Percentiles rank a stretch among this genome's conserved stretches.
These are phyloP conservation scores for Sympetrum striolatum DNA, from an alignment of 2,888 invertebrate genomes.

Conservation along the genomic window DNA sequence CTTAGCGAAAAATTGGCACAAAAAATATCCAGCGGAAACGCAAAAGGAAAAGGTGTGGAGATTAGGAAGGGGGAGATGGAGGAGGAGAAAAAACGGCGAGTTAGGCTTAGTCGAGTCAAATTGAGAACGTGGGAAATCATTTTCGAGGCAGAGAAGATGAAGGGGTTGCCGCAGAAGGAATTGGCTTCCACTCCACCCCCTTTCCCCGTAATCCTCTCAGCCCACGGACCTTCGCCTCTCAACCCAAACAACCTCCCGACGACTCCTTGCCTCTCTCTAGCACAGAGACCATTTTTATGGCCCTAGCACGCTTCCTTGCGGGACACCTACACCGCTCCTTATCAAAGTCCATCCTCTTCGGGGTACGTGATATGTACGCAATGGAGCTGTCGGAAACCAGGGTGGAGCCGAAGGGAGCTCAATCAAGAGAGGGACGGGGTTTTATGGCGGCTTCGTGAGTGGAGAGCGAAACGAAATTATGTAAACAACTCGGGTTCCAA, in stretches of 20 bases:
- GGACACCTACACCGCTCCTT: background rate
- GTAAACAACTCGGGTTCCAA: background rate
- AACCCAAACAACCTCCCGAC: background rate
- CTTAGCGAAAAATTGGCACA: no score
- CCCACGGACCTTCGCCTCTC: background rate
- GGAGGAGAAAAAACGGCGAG: background rate
- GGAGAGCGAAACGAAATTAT: constrained; percentile 4
- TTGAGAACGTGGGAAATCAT: constrained; percentile 31
- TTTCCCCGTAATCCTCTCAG: background rate
- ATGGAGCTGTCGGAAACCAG: background rate
- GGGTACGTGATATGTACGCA: constrained; percentile 24
- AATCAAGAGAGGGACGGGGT: background rate
- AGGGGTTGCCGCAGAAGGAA: constrained; percentile 3
- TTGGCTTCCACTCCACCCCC: background rate
- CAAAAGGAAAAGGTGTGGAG: background rate
- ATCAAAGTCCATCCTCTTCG: background rate
- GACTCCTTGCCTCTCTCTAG: background rate
- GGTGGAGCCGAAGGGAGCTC: background rate
- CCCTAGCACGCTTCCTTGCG: constrained; percentile 2
- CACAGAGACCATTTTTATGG: background rate
- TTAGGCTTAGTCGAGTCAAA: background rate
- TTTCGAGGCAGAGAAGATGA: constrained; percentile 2
- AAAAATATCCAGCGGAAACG: background rate
- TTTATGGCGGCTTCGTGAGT: constrained; percentile 23
- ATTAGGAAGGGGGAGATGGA: background rate